phyloP scores from a whole-genome alignment of 2,888 invertebrate genomes.

The Pammene aurita region DNA sequence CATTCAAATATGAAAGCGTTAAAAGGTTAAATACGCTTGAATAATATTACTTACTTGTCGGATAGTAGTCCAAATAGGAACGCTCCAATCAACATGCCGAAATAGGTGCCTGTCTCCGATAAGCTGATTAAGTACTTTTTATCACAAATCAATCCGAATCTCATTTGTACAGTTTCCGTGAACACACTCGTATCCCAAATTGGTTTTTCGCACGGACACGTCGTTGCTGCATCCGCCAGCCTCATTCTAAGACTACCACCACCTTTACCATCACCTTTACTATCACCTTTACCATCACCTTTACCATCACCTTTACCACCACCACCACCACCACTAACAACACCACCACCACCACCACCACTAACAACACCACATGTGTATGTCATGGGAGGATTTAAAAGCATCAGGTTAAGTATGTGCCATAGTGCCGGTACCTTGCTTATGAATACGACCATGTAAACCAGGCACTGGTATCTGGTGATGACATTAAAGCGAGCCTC shows the following conservation, averaged over 20 bases:
- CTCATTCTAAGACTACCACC: background rate
- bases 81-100: conserved; percentile 65
- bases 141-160: conserved; percentile 62
- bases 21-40: too few relatives aligned
- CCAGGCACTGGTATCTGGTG: background rate
- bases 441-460: background rate
- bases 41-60: conserved; percentile 53
- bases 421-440: conserved; percentile 46
- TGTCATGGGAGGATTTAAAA: conserved; percentile 65
- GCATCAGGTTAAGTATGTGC: conserved; percentile 67
- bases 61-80: conserved; percentile 65
- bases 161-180: conserved; percentile 64
- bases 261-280: too few relatives aligned
- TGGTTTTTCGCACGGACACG: conserved; percentile 63
- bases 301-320: too few relatives aligned
- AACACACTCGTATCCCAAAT: conserved; percentile 64
- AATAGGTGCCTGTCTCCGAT: conserved; percentile 61
- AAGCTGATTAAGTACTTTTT: conserved; percentile 62
- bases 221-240: background rate
- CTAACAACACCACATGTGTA: conserved; percentile 57
- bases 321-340: too few relatives aligned
- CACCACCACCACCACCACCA: too few relatives aligned
- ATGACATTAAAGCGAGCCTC: background rate
- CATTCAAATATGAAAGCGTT: too few relatives aligned
- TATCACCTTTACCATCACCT: too few relatives aligned